phyloP scores from a whole-genome alignment of 2,888 invertebrate genomes.

The Prosapia bicincta region DNA sequence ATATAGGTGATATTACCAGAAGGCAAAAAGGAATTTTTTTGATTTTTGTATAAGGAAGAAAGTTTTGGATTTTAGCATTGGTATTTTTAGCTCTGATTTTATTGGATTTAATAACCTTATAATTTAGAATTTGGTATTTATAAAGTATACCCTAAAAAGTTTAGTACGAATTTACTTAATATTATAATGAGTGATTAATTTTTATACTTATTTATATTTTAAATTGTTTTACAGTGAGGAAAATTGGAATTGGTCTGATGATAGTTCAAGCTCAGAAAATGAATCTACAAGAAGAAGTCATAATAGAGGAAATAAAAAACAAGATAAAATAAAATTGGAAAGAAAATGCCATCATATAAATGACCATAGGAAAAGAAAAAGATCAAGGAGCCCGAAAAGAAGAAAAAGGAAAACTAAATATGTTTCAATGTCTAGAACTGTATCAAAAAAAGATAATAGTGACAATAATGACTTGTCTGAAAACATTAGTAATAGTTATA shows the following conservation, averaged over 20 bases:
- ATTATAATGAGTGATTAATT: too few relatives aligned
- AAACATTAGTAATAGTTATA: background rate
- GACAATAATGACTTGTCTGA: background rate
- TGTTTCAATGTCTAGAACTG: background rate
- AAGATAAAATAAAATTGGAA: background rate
- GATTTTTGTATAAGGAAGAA: too few relatives aligned
- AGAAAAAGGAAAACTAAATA: background rate
- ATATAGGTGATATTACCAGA: too few relatives aligned
- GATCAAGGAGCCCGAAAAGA: background rate
- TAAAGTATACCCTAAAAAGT: too few relatives aligned
- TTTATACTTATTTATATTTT: too few relatives aligned
- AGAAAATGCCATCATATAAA: background rate
- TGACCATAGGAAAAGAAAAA: background rate
- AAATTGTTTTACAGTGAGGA: slow-evolving; percentile 14
- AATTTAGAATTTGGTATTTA: too few relatives aligned
- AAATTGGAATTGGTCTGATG: slow-evolving; percentile 26
- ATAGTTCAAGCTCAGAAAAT: slow-evolving; percentile 8
- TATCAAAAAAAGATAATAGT: background rate
- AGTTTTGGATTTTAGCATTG: too few relatives aligned
- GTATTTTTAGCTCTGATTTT: too few relatives aligned
- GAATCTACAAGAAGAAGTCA: slow-evolving; percentile 6
- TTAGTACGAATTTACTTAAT: too few relatives aligned
- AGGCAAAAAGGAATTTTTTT: too few relatives aligned
- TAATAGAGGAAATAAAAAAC: background rate
- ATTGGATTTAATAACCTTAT: too few relatives aligned